A percentile compares a stretch with the other conserved stretches of the same genome.
Conservation (phyloP, 2,113 vertebrate species). For the Ptilorrhoa leucosticta region DNA sequence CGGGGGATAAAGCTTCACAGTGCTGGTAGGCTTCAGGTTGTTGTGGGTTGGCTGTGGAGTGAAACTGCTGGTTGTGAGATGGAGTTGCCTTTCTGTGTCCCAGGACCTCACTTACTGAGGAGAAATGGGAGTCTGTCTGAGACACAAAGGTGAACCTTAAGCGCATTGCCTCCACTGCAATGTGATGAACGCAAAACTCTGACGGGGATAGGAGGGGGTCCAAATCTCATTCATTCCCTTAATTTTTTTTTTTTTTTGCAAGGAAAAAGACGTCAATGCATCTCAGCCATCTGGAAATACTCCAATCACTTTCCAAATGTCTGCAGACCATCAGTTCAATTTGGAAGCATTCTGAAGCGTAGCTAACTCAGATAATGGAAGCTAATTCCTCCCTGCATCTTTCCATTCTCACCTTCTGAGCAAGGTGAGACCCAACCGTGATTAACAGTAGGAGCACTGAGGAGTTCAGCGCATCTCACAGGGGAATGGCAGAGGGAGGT, state of each 20-base stretch:
- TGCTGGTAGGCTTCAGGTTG: neutral
- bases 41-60: neutral
- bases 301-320: neutral
- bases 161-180: neutral
- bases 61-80: neutral
- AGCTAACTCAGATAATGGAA: neutral
- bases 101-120: neutral
- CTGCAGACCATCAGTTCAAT: neutral
- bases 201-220: neutral
- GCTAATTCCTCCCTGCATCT: neutral
- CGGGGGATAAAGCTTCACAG: neutral
- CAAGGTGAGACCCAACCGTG: neutral
- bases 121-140: neutral
- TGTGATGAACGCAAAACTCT: neutral
- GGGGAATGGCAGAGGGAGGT: neutral
- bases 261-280: neutral
- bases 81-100: neutral
- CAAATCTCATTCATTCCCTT: neutral
- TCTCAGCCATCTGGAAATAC: slow-evolving; percentile 2
- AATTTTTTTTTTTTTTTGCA: neutral
- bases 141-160: neutral
- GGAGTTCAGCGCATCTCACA: neutral
- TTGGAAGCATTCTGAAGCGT: neutral
- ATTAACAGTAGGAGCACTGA: neutral
- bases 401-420: neutral